Evolutionary conservation across 2,797 vertebrate species (phyloP).

Genomic region (Gymnocypris eckloni): DNA sequence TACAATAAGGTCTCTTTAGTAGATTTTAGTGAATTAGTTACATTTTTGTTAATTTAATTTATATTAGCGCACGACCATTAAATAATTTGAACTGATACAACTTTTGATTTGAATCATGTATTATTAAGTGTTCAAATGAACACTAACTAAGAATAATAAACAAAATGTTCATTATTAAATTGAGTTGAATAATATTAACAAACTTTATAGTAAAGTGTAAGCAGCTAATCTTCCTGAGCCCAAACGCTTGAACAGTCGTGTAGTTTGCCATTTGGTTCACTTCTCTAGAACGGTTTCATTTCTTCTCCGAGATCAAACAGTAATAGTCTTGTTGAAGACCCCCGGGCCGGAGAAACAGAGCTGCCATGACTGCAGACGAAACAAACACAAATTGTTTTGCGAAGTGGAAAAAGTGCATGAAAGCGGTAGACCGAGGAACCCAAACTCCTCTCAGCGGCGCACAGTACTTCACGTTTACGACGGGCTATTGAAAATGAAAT

Average conservation of each 20-base stretch:
- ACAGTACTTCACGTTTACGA: slow-evolving; percentile 30
- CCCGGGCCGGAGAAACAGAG: not conserved
- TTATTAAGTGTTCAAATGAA: not conserved
- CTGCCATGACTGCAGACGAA: slow-evolving; percentile 9
- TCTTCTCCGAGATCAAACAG: not conserved
- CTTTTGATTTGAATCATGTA: not conserved
- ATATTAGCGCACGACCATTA: not conserved
- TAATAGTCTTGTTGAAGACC: not conserved
- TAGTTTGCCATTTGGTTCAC: slow-evolving; percentile 1
- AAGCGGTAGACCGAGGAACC: slow-evolving; percentile 11
- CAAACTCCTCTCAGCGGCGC: slow-evolving; percentile 6
- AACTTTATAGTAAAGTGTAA: not conserved
- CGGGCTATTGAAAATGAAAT: slow-evolving; percentile 41
- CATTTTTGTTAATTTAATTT: not conserved
- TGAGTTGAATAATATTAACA: not conserved
- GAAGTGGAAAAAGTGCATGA: slow-evolving; percentile 19
- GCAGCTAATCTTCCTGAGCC: not conserved
- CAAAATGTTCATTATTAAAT: not conserved
- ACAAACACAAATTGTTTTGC: not conserved
- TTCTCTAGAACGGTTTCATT: not conserved
- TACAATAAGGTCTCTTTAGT: no score
- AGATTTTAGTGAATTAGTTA: not conserved
- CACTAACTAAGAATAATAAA: not conserved
- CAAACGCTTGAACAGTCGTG: not conserved
- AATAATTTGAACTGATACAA: not conserved